These are phyloP conservation scores for Aquatica leii DNA, from an alignment of 2,888 invertebrate genomes.

Conservation along the genomic window DNA sequence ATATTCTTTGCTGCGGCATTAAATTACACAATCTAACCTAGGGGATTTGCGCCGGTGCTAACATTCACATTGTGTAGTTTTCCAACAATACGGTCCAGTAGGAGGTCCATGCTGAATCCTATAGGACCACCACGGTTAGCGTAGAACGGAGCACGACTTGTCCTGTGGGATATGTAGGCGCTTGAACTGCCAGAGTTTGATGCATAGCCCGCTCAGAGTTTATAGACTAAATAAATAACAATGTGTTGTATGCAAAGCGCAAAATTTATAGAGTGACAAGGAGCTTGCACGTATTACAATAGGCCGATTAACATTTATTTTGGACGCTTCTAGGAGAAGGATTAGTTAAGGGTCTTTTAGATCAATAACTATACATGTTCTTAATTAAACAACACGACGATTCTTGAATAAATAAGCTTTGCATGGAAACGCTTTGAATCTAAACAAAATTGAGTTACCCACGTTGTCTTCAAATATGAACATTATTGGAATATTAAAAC, in stretches of 20 bases:
- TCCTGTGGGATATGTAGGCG: conserved; percentile 45
- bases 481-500: not conserved
- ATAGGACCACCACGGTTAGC: conserved; percentile 24
- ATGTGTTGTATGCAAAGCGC: conserved; percentile 23
- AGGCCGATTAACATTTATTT: conserved; percentile 16
- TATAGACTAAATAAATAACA: conserved; percentile 33
- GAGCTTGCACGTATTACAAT: conserved; percentile 15
- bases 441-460: too few species aligned
- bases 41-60: conserved; percentile 23
- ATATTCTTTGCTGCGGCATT: conserved; percentile 12
- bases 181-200: conserved; percentile 44
- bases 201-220: conserved; percentile 41
- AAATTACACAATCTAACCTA: conserved; percentile 21
- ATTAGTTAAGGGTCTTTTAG: not conserved
- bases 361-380: too few species aligned
- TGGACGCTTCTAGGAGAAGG: not conserved
- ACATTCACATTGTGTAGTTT: conserved; percentile 26
- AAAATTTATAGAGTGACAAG: conserved; percentile 21
- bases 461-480: not conserved
- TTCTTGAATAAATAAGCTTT: too few species aligned
- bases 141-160: conserved; percentile 38
- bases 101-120: conserved; percentile 32
- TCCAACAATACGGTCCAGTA: conserved; percentile 31
- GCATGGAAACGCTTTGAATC: too few species aligned
- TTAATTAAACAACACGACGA: too few species aligned